Evolutionary conservation across 2,888 invertebrate genomes (phyloP).

Genomic region (Sesia apiformis): DNA sequence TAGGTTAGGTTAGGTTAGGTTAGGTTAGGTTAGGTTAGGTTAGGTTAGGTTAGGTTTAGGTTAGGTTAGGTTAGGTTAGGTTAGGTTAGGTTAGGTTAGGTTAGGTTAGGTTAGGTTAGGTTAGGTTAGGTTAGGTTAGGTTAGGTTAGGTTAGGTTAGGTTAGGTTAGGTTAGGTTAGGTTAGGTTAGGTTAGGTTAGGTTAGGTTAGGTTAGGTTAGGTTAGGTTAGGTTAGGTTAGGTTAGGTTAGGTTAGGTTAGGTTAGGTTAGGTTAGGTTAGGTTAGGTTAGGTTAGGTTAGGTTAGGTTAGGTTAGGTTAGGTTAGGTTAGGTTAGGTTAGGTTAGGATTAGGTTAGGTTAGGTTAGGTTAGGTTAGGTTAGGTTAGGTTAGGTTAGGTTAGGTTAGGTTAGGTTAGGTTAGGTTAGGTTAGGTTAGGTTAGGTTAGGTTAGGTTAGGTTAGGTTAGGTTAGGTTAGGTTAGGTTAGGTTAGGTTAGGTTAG

Average conservation of each 20-base stretch:
- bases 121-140: background rate
- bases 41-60: background rate
- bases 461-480: constrained; percentile 14
- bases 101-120: background rate
- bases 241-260: background rate
- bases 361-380: constrained; percentile 10
- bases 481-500: constrained; percentile 13
- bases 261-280: background rate
- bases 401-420: constrained; percentile 12
- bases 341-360: constrained; percentile 12
- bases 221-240: background rate
- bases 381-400: constrained; percentile 11
- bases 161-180: background rate
- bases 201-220: background rate
- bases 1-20: background rate
- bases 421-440: constrained; percentile 15
- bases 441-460: constrained; percentile 15
- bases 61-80: background rate
- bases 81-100: background rate
- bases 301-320: background rate
- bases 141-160: background rate
- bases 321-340: constrained; percentile 11
- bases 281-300: background rate
- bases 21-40: background rate
- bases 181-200: background rate